Conservation (phyloP, 2,113 vertebrate species). For the Nyctibius bracteatus region DNA sequence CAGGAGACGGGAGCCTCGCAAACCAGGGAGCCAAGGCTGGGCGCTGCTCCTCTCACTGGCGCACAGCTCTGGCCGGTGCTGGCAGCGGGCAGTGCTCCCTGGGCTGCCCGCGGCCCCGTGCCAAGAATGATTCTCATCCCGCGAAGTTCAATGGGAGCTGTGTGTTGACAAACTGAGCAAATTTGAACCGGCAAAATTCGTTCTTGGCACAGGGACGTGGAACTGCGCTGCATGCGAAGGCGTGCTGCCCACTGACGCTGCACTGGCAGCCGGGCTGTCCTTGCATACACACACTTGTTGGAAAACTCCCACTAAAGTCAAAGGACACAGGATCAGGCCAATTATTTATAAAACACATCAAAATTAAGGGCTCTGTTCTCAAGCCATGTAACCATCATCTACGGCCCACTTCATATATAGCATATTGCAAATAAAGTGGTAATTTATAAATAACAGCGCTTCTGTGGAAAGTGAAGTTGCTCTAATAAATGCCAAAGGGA, state of each 20-base stretch:
- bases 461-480: not conserved
- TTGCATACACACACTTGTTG: not conserved
- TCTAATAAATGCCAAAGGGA: not conserved
- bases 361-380: constrained; percentile 46
- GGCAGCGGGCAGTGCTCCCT: not conserved
- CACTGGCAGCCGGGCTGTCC: not conserved
- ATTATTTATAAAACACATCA: constrained; percentile 46
- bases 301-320: constrained; percentile 2
- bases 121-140: constrained; percentile 20
- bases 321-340: not conserved
- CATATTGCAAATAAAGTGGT: constrained; percentile 11
- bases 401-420: not conserved
- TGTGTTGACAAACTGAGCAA: constrained; percentile 47
- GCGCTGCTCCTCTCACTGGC: not conserved
- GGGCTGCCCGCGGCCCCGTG: not conserved
- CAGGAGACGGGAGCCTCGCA: not conserved
- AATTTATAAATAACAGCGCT: not conserved
- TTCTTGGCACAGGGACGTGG: not conserved
- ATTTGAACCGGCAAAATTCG: constrained; percentile 22
- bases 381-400: not conserved
- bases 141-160: not conserved
- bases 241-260: not conserved
- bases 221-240: not conserved
- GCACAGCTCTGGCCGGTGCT: not conserved
- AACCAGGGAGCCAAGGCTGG: not conserved